Percentiles rank a stretch among this genome's conserved stretches.
Conservation (phyloP, 2,888 invertebrate species). For the Brenthis daphne region DNA sequence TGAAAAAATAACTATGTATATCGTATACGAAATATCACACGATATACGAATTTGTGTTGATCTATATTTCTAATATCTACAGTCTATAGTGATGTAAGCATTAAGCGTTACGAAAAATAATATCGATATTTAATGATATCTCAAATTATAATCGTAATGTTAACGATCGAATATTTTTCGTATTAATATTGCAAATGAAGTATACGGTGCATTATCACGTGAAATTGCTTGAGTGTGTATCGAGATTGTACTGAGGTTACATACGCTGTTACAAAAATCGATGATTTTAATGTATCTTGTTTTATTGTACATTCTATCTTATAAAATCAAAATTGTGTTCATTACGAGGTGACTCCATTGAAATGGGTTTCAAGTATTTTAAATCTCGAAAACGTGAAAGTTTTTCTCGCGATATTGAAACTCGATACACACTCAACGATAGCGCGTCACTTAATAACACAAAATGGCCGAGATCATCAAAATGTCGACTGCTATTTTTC, state of each 20-base stretch:
- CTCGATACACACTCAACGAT: constrained; percentile 22
- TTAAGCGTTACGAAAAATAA: constrained; percentile 6
- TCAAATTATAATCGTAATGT: constrained; percentile 9
- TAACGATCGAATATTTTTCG: background rate
- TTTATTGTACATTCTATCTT: background rate
- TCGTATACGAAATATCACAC: background rate
- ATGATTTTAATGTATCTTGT: background rate
- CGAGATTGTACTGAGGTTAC: constrained; percentile 2
- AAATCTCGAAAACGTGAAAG: background rate
- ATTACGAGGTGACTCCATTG: constrained; percentile 3
- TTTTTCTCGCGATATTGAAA: constrained; percentile 4
- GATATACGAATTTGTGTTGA: background rate
- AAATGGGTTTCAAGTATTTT: background rate
- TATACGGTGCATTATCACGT: constrained; percentile 18
- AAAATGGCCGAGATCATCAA: constrained; percentile 30
- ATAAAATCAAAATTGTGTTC: constrained; percentile 4
- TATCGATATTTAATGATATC: constrained; percentile 16
- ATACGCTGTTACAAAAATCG: background rate
- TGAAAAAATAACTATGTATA: background rate
- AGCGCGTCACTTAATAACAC: constrained; percentile 6
- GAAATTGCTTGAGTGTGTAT: constrained; percentile 2
- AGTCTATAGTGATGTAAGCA: background rate
- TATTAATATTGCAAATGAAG: constrained; percentile 11
- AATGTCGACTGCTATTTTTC: constrained; percentile 29
- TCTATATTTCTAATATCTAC: constrained; percentile 3